Evolutionary conservation across 2,888 invertebrate genomes (phyloP), one percentile per base, ranked within the genome.

Genomic region (Amphipyra tragopoginis): DNA sequence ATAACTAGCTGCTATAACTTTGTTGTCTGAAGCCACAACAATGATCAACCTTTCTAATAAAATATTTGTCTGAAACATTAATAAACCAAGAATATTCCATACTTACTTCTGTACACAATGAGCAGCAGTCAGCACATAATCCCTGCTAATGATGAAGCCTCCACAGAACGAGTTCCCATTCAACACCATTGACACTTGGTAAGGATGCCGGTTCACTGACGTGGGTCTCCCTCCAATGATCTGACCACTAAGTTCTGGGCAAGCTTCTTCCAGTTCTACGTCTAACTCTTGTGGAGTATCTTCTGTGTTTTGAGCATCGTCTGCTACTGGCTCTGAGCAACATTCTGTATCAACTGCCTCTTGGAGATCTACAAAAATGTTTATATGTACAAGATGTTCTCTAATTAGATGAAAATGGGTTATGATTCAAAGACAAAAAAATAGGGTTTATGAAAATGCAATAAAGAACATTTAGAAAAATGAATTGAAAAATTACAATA

Each of bases 81-180:
- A 36, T 8, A 10, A 36, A 36, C 1, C 36, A 36, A 36, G 1
- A 36, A 36, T 36, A 36, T 10, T 10, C 4, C 0, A 4, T 13
- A 89, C 93, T 91, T 87, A 95, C 95, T 93, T 92, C 65, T 88
- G 89, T 0, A 95, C 91, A 60, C 95, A 95, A 80, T 94, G 95
- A 4, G 95, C 95, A 0, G 95, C 94, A 0, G 95, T 95, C 61
- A 95, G 65, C 50, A 94, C 91, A 61, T 90, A 90, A 42, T 90
- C 86, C 15, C 72, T 80, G 64, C 94, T 91, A 74, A 95, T 88
- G 58, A 95, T 91, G 72, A 94, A 94, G 0, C 95, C 95, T 11
- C 95, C 95, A 63, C 95, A 95, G 79, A 94, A 94, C 0, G 94
- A 92, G 80, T 92, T 94, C 0, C 93, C 89, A 59, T 95, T 94